These are phyloP conservation scores for Aspiorhynchus laticeps DNA, from an alignment of 2,113 vertebrate genomes.

Conservation along the genomic window DNA sequence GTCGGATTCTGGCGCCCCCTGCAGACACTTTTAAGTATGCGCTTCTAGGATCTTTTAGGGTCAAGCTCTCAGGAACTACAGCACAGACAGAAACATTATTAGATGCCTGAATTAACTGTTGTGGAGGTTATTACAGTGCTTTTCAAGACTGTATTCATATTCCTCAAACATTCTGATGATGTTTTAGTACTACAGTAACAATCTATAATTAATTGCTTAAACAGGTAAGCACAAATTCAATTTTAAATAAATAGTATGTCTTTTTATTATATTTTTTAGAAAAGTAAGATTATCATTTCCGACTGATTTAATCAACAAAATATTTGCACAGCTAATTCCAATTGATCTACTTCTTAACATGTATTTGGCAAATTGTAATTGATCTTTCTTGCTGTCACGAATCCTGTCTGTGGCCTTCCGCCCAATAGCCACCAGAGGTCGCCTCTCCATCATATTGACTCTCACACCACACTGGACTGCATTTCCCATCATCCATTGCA, in stretches of 20 bases:
- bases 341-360: too few species aligned
- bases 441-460: too few species aligned
- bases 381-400: too few species aligned
- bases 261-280: not conserved
- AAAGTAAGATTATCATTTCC: not conserved
- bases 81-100: not conserved
- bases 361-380: not conserved
- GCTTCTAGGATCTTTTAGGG: constrained; percentile 15
- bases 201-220: not conserved
- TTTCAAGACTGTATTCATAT: too few species aligned
- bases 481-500: too few species aligned
- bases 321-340: too few species aligned
- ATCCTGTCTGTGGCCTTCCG: too few species aligned
- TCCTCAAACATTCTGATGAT: not conserved
- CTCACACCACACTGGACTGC: too few species aligned
- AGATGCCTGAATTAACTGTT: not conserved
- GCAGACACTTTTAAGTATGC: constrained; percentile 49
- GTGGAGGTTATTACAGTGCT: not conserved
- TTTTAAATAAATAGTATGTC: not conserved
- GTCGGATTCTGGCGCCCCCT: constrained; percentile 49
- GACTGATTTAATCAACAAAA: not conserved
- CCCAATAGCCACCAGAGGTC: too few species aligned
- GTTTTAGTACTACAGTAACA: not conserved
- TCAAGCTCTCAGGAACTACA: constrained; percentile 36
- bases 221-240: not conserved